Evolutionary conservation across 2,797 vertebrate species (phyloP).

Genomic region (Hylomyscus alleni): DNA sequence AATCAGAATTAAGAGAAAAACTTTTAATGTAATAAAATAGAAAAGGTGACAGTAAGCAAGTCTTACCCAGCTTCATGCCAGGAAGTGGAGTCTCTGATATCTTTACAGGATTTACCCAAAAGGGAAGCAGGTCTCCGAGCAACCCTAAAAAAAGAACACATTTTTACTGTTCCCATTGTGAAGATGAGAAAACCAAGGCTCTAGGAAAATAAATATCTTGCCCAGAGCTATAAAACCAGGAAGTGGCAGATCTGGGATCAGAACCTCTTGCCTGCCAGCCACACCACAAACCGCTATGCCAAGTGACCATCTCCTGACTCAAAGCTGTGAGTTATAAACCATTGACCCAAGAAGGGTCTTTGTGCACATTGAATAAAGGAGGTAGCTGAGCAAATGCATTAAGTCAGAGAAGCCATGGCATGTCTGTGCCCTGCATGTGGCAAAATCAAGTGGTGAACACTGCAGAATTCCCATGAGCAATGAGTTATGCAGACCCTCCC

Average conservation of each 20-base stretch:
- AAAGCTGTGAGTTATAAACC: background rate
- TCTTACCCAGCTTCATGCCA: background rate
- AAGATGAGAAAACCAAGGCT: constrained; percentile 10
- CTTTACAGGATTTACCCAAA: background rate
- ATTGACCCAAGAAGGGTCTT: background rate
- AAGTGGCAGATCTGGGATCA: background rate
- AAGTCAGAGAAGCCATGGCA: background rate
- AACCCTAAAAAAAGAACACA: background rate
- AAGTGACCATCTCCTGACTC: background rate
- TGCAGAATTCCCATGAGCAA: background rate
- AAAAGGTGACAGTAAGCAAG: background rate
- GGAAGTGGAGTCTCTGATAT: background rate
- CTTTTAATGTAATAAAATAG: background rate
- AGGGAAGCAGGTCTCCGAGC: background rate
- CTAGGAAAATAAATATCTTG: constrained; percentile 1
- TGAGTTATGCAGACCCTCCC: too few relatives aligned
- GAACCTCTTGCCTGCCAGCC: background rate
- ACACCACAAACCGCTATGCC: background rate
- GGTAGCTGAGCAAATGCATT: background rate
- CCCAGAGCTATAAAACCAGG: background rate
- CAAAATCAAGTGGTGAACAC: background rate
- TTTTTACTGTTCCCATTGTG: constrained; percentile 4
- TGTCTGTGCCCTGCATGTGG: background rate
- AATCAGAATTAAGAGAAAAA: background rate
- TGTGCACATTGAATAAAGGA: background rate